Evolutionary conservation across 2,888 invertebrate species (phyloP).

Genomic region (Muschampia plurimacula): DNA sequence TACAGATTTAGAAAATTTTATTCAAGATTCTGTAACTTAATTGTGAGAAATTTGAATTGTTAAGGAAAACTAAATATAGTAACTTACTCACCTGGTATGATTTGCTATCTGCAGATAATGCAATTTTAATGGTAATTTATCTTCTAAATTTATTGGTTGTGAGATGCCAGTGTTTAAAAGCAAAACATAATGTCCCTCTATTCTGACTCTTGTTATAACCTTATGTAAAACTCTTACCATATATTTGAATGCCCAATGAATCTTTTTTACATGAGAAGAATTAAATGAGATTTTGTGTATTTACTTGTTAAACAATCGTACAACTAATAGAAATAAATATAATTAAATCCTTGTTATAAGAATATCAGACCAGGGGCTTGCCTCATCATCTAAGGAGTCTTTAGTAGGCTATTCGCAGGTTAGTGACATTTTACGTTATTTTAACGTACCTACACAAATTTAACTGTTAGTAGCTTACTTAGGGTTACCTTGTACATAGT

Average conservation of each 20-base stretch:
- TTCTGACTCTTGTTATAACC: not conserved
- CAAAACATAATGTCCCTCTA: not conserved
- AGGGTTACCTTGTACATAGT: too few relatives aligned
- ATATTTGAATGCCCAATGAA: not conserved
- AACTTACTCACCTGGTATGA: not conserved
- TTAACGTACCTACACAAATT: too few relatives aligned
- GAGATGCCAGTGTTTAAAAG: not conserved
- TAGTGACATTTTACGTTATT: too few relatives aligned
- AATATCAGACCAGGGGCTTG: not conserved
- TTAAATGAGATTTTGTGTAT: not conserved
- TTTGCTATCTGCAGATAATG: not conserved
- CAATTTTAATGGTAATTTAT: not conserved
- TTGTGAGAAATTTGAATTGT: not conserved
- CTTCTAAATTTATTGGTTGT: not conserved
- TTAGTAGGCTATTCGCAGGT: too few relatives aligned
- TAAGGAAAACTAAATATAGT: not conserved
- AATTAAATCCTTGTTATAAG: not conserved
- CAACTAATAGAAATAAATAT: too few relatives aligned
- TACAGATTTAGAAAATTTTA: slow-evolving; percentile 6
- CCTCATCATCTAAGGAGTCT: too few relatives aligned
- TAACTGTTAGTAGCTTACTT: too few relatives aligned
- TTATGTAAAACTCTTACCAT: not conserved
- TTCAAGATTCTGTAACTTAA: not conserved
- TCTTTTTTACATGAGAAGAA: too few relatives aligned
- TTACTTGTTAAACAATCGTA: not conserved